Evolutionary conservation across 2,113 vertebrate species (phyloP).

Genomic region (Python bivittatus): DNA sequence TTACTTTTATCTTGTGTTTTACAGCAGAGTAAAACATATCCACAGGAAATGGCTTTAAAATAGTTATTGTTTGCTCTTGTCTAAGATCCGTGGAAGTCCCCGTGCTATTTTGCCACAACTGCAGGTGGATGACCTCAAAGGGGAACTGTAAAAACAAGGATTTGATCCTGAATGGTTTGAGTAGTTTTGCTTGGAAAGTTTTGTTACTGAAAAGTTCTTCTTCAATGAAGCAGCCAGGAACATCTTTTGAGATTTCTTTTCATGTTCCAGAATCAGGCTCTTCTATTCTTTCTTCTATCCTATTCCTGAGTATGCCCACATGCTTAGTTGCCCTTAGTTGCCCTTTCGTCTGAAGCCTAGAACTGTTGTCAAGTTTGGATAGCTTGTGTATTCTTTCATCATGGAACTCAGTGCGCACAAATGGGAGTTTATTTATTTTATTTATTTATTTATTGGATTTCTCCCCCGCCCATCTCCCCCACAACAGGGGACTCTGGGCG

Average conservation of each 20-base stretch:
- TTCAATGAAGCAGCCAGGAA: background rate
- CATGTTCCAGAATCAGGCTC: background rate
- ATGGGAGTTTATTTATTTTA: no score
- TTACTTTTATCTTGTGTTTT: constrained; percentile 39
- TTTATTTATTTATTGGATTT: no score
- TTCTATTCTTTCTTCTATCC: background rate
- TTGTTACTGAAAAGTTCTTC: background rate
- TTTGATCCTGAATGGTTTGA: background rate
- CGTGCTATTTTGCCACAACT: background rate
- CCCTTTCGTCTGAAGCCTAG: background rate
- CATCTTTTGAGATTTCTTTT: background rate
- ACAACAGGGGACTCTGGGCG: no score
- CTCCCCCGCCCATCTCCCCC: no score
- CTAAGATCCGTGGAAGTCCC: background rate
- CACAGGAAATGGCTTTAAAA: constrained; percentile 30
- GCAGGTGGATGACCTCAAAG: background rate
- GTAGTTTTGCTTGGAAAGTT: background rate
- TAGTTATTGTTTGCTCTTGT: constrained; percentile 28
- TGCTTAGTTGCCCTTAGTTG: background rate
- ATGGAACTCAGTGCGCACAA: background rate
- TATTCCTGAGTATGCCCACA: background rate
- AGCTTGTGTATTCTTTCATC: background rate
- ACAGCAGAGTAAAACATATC: constrained; percentile 45
- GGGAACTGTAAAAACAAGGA: no score
- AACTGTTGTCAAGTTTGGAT: background rate